A percentile compares a stretch with the other conserved stretches of the same genome.
phyloP scores from a whole-genome alignment of 1,140 invertebrate species.

The Triops longicaudatus region DNA sequence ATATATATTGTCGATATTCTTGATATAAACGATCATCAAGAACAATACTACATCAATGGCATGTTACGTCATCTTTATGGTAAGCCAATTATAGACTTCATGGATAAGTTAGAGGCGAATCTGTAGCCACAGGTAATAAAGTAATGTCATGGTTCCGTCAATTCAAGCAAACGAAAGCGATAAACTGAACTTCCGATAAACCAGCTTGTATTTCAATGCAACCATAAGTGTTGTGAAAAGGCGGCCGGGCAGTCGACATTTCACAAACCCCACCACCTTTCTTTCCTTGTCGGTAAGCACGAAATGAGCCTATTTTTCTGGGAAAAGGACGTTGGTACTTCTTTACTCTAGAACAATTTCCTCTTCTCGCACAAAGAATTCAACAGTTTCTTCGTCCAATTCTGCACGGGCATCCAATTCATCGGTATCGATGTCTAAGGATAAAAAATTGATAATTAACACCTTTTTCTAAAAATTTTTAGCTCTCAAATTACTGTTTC shows the following conservation, averaged over 20 bases:
- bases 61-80: too few species aligned
- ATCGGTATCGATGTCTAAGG: slow-evolving; percentile 85
- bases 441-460: slow-evolving; percentile 17
- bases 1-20: too few species aligned
- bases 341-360: slow-evolving; percentile 59
- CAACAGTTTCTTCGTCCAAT: slow-evolving; percentile 88
- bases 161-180: too few species aligned
- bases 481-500: slow-evolving; percentile 60
- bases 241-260: not conserved
- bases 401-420: slow-evolving; percentile 75
- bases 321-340: not conserved
- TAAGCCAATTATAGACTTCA: too few species aligned
- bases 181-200: not conserved
- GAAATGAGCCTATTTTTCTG: not conserved
- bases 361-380: slow-evolving; percentile 98
- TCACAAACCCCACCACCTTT: not conserved
- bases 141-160: too few species aligned
- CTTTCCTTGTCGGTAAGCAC: not conserved
- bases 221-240: not conserved
- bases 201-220: not conserved
- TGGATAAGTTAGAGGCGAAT: too few species aligned
- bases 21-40: too few species aligned
- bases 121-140: too few species aligned
- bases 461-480: slow-evolving; percentile 4
- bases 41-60: too few species aligned